A percentile compares a stretch with the other conserved stretches of the same genome.
phyloP scores from a whole-genome alignment of 2,113 vertebrate species.

The Riparia riparia region DNA sequence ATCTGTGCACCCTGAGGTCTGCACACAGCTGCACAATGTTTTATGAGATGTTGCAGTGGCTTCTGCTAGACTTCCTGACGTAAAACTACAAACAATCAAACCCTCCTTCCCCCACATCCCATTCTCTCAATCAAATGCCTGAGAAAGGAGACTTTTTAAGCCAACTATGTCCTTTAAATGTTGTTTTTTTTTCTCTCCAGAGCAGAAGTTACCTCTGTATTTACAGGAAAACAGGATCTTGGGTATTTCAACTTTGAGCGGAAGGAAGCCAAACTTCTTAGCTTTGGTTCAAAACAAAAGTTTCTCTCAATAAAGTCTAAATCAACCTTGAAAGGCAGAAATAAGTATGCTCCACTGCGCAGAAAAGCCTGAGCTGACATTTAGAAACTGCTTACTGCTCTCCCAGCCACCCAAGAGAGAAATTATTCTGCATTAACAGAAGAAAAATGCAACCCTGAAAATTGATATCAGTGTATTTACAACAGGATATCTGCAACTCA shows the following conservation, averaged over 20 bases:
- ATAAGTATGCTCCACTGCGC: neutral
- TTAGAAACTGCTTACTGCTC: neutral
- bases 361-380: slow-evolving; percentile 22
- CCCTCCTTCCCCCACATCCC: slow-evolving; percentile 27
- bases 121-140: slow-evolving; percentile 15
- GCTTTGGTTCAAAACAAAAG: slow-evolving; percentile 12
- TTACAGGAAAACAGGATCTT: neutral
- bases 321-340: slow-evolving; percentile 38
- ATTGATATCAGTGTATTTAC: neutral
- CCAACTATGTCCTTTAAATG: neutral
- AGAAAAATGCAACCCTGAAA: slow-evolving; percentile 30
- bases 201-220: neutral
- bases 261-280: neutral
- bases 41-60: slow-evolving; percentile 73
- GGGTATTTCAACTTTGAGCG: neutral
- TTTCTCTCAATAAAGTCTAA: slow-evolving; percentile 43
- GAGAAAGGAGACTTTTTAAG: neutral
- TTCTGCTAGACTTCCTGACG: slow-evolving; percentile 67
- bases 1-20: slow-evolving; percentile 71
- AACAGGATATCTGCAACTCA: neutral
- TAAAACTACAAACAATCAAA: slow-evolving; percentile 70
- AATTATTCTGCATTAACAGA: slow-evolving; percentile 3
- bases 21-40: slow-evolving; percentile 68
- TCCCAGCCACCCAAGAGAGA: slow-evolving; percentile 21
- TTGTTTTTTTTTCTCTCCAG: neutral